A percentile compares a stretch with the other conserved stretches of the same genome.
Evolutionary conservation across 37 sponge, comb jelly and placozoan species (phyloP).

Genomic region (Spongia lamella): DNA sequence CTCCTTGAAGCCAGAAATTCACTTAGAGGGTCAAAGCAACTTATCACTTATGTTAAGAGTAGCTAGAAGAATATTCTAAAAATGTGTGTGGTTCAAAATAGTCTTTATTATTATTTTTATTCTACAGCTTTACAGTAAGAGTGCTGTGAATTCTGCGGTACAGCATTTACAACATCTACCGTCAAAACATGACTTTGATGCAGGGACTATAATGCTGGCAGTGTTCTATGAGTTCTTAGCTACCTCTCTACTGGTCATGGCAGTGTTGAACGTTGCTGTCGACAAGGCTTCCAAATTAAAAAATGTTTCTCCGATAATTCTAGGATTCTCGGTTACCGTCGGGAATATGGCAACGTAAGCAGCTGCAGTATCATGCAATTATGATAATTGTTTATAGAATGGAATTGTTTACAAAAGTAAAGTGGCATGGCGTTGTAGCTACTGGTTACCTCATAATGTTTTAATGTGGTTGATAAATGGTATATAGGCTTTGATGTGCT

Average conservation of each 20-base stretch:
- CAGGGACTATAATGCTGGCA: background rate
- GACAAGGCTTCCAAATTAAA: constrained; percentile 27
- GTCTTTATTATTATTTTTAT: no score
- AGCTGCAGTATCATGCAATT: background rate
- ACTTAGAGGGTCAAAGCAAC: no score
- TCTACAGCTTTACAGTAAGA: background rate
- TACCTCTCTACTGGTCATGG: constrained; percentile 18
- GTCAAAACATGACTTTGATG: no score
- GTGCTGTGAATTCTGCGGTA: background rate
- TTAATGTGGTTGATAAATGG: no score
- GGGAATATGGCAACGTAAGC: constrained; percentile 32
- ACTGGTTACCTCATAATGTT: no score
- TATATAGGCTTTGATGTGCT: no score
- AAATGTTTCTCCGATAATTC: constrained; percentile 7
- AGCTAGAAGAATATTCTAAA: no score
- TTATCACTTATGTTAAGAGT: no score
- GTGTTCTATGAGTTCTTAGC: constrained; percentile 19
- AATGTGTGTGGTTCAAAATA: no score
- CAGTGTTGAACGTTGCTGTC: constrained; percentile 14
- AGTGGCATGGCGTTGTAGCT: no score
- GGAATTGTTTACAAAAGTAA: background rate
- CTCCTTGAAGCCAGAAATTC: no score
- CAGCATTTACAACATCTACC: background rate
- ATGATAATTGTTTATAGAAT: background rate
- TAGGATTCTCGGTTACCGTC: constrained; percentile 30